Evolutionary conservation across 2,797 vertebrate genomes (phyloP).

Genomic region (Pangasius krempfi): DNA sequence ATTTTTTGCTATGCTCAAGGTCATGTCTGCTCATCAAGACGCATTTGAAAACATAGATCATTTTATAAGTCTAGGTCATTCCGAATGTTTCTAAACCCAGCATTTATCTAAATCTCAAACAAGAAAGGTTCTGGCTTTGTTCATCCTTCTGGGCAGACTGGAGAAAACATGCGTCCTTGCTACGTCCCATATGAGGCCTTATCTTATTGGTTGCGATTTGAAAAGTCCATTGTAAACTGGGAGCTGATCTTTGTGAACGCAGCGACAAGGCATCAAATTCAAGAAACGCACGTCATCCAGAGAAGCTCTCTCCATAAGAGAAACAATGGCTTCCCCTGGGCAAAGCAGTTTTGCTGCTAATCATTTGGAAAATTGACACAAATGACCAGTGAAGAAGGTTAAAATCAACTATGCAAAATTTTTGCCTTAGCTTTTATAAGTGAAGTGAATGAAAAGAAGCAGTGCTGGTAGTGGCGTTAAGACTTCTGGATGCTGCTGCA

Average conservation of each 20-base stretch:
- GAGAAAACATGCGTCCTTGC: background rate
- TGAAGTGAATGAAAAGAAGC: background rate
- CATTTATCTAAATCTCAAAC: background rate
- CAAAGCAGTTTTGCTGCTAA: background rate
- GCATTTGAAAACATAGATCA: background rate
- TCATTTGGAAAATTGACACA: background rate
- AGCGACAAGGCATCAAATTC: background rate
- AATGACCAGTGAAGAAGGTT: background rate
- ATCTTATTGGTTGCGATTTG: background rate
- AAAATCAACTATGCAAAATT: background rate
- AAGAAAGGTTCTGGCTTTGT: background rate
- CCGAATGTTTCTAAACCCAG: background rate
- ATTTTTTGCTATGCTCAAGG: background rate
- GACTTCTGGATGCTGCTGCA: background rate
- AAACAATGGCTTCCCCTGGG: background rate
- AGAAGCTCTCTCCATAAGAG: background rate
- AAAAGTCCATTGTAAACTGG: no score
- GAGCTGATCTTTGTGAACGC: background rate
- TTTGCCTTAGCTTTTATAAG: background rate
- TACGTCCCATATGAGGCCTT: background rate
- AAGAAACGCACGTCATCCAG: background rate
- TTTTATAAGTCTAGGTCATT: background rate
- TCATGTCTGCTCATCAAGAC: background rate
- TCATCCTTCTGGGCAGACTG: background rate
- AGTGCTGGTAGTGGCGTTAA: background rate